These are phyloP conservation scores for Helicolenus hilgendorfi DNA, from an alignment of 2,797 vertebrate species.

Conservation along the genomic window DNA sequence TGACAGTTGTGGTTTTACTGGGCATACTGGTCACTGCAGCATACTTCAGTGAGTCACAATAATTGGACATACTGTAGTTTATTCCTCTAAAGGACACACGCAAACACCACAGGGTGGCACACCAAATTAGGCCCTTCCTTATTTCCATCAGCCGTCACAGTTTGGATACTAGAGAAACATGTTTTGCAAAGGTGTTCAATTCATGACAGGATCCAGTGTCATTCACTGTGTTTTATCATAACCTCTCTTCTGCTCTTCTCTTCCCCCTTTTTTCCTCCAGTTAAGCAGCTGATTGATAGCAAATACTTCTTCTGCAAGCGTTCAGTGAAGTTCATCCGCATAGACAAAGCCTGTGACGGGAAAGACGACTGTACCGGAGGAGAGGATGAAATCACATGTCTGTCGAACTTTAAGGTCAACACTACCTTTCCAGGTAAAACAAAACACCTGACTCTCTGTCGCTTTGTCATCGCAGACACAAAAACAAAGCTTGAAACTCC, in stretches of 20 bases:
- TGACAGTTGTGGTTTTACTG: slow-evolving; percentile 78
- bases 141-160: background rate
- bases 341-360: slow-evolving; percentile 91
- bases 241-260: background rate
- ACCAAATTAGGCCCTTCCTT: background rate
- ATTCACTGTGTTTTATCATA: background rate
- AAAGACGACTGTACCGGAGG: slow-evolving; percentile 88
- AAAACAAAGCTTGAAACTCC: background rate
- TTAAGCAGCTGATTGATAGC: slow-evolving; percentile 90
- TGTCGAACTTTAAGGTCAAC: slow-evolving; percentile 73
- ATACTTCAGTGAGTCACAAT: slow-evolving; percentile 87
- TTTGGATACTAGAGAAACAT: background rate
- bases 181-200: background rate
- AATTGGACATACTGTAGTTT: background rate
- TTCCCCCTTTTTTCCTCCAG: slow-evolving; percentile 77
- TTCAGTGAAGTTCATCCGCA: slow-evolving; percentile 91
- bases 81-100: background rate
- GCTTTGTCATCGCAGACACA: background rate
- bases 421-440: slow-evolving; percentile 86
- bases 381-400: slow-evolving; percentile 93
- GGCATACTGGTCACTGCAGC: slow-evolving; percentile 79
- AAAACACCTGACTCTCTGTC: background rate
- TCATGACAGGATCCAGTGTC: background rate
- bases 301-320: slow-evolving; percentile 93
- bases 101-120: background rate